These are phyloP conservation scores for cat (Felis catus) DNA, from an alignment of 2,113 vertebrate species.

Conservation along the genomic window DNA sequence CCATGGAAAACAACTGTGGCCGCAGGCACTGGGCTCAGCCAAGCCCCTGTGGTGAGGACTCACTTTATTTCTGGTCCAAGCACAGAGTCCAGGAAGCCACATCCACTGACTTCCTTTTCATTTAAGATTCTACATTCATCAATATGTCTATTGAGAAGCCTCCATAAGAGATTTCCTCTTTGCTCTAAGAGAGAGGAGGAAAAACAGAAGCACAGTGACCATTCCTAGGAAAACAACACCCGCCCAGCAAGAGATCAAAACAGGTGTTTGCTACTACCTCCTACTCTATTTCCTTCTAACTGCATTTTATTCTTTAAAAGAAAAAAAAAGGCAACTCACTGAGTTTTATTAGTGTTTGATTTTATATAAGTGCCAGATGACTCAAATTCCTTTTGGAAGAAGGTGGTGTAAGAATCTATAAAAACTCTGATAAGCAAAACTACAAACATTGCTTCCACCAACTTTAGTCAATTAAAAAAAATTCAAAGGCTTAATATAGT, in stretches of 20 bases:
- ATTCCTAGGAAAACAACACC: not conserved
- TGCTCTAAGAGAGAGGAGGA: slow-evolving; percentile 49
- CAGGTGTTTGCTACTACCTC: slow-evolving; percentile 8
- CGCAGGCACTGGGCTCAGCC: not conserved
- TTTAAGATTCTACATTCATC: slow-evolving; percentile 59
- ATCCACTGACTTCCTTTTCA: slow-evolving; percentile 40
- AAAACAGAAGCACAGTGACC: not conserved
- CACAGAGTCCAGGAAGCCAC: slow-evolving; percentile 53
- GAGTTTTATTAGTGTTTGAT: not conserved
- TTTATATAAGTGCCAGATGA: slow-evolving; percentile 54
- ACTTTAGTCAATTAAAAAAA: not conserved
- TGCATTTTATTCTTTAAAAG: not conserved
- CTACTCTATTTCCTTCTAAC: not conserved
- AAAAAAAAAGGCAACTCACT: not conserved
- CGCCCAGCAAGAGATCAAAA: not conserved
- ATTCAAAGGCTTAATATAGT: not conserved
- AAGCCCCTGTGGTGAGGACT: not conserved
- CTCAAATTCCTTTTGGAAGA: slow-evolving; percentile 39
- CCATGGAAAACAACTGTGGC: not conserved
- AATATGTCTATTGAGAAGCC: not conserved
- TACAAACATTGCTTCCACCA: slow-evolving; percentile 34
- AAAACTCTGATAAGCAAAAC: slow-evolving; percentile 33
- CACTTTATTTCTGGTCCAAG: slow-evolving; percentile 66
- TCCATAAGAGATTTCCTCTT: slow-evolving; percentile 50
- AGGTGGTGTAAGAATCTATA: slow-evolving; percentile 4